Conservation (phyloP, 2,113 vertebrate genomes). For the Bettongia penicillata region DNA sequence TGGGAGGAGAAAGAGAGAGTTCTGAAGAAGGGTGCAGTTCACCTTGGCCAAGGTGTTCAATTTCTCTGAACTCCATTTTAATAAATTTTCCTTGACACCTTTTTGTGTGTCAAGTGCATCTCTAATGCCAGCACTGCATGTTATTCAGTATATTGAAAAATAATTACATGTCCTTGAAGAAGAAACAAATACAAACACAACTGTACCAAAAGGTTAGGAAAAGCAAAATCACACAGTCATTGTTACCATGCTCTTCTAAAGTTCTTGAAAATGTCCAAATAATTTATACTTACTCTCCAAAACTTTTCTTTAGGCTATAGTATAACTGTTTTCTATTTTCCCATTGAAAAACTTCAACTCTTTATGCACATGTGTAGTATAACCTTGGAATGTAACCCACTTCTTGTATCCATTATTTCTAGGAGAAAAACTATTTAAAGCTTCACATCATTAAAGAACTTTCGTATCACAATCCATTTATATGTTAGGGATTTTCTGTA, state of each 20-base stretch:
- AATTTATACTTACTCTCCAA: neutral
- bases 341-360: neutral
- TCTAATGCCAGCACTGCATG: neutral
- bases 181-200: neutral
- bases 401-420: neutral
- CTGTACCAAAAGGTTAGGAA: neutral
- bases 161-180: neutral
- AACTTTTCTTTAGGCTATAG: neutral
- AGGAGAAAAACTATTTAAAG: neutral
- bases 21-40: no score
- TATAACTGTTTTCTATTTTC: conserved; percentile 20
- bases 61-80: no score
- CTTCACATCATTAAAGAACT: neutral
- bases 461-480: neutral
- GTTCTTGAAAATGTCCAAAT: neutral
- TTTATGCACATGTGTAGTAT: neutral
- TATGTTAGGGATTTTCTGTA: neutral
- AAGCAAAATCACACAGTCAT: neutral
- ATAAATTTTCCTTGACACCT: no score
- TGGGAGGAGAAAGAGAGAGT: no score
- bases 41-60: no score
- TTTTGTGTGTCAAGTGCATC: no score
- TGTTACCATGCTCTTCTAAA: neutral
- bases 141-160: neutral
- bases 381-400: neutral